phyloP scores from a whole-genome alignment of 2,888 invertebrate genomes.

The Meiosimyza decipiens region DNA sequence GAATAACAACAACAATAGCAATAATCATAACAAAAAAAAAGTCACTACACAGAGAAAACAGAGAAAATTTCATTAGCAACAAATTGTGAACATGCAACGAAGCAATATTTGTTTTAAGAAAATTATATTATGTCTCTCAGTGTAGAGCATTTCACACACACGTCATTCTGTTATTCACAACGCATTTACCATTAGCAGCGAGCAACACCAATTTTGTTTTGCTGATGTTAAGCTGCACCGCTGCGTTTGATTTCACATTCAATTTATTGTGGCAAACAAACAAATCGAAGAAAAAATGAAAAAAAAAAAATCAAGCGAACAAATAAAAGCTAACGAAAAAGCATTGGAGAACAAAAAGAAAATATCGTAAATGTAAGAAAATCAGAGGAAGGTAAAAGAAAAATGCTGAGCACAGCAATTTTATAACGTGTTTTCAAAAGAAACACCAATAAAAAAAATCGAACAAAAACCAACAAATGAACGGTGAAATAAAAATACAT shows the following conservation, averaged over 20 bases:
- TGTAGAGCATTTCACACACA: neutral
- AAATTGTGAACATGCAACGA: too few relatives aligned
- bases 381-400: neutral
- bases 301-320: conserved; percentile 1
- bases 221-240: too few relatives aligned
- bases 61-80: neutral
- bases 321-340: neutral
- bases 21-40: neutral
- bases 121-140: too few relatives aligned
- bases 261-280: conserved; percentile 23
- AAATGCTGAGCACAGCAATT: neutral
- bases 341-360: neutral
- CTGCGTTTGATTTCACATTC: conserved; percentile 18
- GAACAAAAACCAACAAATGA: too few relatives aligned
- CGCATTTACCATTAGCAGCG: conserved; percentile 18
- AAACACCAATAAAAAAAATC: too few relatives aligned
- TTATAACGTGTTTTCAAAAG: too few relatives aligned
- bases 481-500: too few relatives aligned
- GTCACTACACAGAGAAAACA: neutral
- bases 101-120: too few relatives aligned
- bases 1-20: neutral
- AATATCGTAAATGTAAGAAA: neutral
- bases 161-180: neutral
- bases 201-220: neutral
- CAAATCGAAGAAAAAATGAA: too few relatives aligned